Evolutionary conservation across 2,888 invertebrate species (phyloP), one percentile per base, ranked within the genome.

Genomic region (Polydrusus cervinus): DNA sequence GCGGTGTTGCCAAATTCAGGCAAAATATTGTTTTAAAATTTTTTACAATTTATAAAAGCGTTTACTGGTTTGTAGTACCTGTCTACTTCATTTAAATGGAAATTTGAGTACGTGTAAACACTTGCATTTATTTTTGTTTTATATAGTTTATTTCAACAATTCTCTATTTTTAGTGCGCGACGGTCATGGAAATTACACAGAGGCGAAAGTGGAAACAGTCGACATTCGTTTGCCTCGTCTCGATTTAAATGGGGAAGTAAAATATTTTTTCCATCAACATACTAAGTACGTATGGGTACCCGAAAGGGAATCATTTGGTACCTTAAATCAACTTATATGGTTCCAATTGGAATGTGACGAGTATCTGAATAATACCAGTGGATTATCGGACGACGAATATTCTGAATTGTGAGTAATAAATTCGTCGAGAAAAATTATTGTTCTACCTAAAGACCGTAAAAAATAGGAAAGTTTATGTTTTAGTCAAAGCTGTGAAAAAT

Each of bases 271-370:
- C 77, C 90, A 89, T 85, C 90, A 90, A 82, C 89, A 90, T 80
- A 89, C 88, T 67, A 88, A 90, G 74, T 91, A 89, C 82, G 88
- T 91, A 78, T 91, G 90, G 90, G 84, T 89, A 10, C 85, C 88
- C 49, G 88, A 89, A 78, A 88, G 87, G 72, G 88, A 88, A 40
- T 80, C 84, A 57, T 91, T 90, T 84, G 86, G 88, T 20, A 88
- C 89, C 14, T 86, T 91, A 53, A 87, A 60, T 49, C 69, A 76
- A 86, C 78, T 81, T 88, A 74, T 85, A 90, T 76, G 86, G 90
- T 45, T 83, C 81, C n/a, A 74, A 72, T 38, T 66, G 74, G 49
- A 89, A 89, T 38, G 87, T 90, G 88, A 87, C 78, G 82, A 89
- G 72, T 85, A 90, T 78, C 86, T 90, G 86, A 89, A 90, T 81